Conservation (phyloP, 2,888 invertebrate genomes). For the Patella pellucida region DNA sequence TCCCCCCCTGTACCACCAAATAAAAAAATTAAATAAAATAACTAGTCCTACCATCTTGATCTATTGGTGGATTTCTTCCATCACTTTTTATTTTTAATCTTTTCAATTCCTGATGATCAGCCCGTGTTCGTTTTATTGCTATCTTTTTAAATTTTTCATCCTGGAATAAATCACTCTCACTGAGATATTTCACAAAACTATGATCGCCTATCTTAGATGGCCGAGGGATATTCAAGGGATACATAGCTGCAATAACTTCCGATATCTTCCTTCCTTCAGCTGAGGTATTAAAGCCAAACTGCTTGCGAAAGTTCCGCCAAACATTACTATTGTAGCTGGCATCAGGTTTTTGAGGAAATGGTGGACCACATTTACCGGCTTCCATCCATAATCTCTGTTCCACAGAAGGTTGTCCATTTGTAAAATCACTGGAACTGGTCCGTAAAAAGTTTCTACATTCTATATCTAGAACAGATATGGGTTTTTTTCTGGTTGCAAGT, state of each 20-base stretch:
- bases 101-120: constrained; percentile 61
- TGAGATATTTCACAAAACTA: constrained; percentile 66
- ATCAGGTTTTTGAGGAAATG: constrained; percentile 60
- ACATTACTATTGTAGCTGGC: constrained; percentile 67
- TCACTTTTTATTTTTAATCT: constrained; percentile 59
- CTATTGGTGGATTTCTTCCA: constrained; percentile 67
- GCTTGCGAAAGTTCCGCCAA: constrained; percentile 68
- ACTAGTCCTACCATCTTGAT: constrained; percentile 56
- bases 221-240: constrained; percentile 68
- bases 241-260: constrained; percentile 67
- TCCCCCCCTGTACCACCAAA: too few relatives aligned
- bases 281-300: constrained; percentile 60
- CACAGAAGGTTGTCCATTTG: constrained; percentile 53
- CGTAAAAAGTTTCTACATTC: constrained; percentile 67
- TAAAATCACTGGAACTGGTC: constrained; percentile 47
- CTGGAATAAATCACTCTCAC: constrained; percentile 63
- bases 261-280: constrained; percentile 61
- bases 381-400: constrained; percentile 68
- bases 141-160: constrained; percentile 57
- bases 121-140: constrained; percentile 57
- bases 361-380: constrained; percentile 66
- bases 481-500: constrained; percentile 50
- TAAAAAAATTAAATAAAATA: too few relatives aligned
- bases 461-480: constrained; percentile 60
- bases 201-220: constrained; percentile 66